Evolutionary conservation across 1,140 invertebrate species (phyloP).

Genomic region (Drosophila jambulina): DNA sequence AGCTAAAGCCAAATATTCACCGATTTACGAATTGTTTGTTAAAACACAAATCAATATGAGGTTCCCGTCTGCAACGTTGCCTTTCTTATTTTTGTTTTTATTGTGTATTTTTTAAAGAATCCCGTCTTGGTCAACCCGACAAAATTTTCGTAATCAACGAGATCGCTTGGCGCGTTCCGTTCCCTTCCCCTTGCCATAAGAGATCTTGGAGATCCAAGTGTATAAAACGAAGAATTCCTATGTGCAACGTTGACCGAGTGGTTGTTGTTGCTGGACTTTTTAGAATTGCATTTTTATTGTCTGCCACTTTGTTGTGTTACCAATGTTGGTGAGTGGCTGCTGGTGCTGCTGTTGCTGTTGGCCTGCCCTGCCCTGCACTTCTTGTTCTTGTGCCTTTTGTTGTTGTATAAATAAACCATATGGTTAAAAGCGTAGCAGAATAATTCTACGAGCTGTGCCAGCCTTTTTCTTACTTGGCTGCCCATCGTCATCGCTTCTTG

Average conservation of each 20-base stretch:
- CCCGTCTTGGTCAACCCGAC: not conserved
- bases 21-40: not conserved
- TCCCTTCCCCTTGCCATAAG: not conserved
- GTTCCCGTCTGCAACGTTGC: no score
- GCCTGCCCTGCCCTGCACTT: constrained; percentile 9
- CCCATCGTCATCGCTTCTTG: constrained; percentile 48
- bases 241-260: constrained; percentile 46
- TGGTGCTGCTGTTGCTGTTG: constrained; percentile 18
- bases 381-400: constrained; percentile 35
- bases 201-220: constrained; percentile 7
- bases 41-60: not conserved
- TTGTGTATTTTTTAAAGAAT: constrained; percentile 17
- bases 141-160: constrained; percentile 35
- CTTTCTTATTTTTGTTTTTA: constrained; percentile 3
- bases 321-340: constrained; percentile 61
- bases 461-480: constrained; percentile 50
- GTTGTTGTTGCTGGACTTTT: constrained; percentile 61
- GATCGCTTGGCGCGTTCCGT: constrained; percentile 23
- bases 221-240: constrained; percentile 60
- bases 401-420: constrained; percentile 82
- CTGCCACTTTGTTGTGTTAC: constrained; percentile 79
- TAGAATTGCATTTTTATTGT: constrained; percentile 82
- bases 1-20: not conserved
- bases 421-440: constrained; percentile 81
- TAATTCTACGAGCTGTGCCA: constrained; percentile 62